Base-by-base conservation (phyloP, 2,113 vertebrate genomes). In the Saguinus imperator region DNA sequence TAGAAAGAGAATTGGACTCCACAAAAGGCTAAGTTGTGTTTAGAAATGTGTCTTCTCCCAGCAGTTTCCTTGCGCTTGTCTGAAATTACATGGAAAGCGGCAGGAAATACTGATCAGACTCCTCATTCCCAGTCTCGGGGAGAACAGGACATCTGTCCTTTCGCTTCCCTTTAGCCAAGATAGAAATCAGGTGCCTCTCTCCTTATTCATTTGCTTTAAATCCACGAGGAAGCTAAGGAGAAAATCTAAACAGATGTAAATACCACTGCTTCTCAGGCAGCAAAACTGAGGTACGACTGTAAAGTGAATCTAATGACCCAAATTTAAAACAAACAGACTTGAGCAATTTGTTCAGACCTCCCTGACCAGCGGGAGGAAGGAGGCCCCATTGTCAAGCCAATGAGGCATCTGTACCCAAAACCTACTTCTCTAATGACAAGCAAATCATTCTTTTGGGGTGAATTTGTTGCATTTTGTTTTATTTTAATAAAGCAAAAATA, bases 361-460 rank as follows among this genome's bases (percentile, higher is more conserved):
- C 1, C 0, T 14, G 3, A 21, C 79, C 21, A 1, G 27, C 2
- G 1, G 37, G 18, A 17, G 21, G 27, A 57, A 55, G 73, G 20
- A 40, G 48, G n/a, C 23, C 9, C 66, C 27, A 8, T 1, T 2
- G 68, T 40, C 35, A 3, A 35, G 50, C 32, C 66, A 18, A 43
- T 8, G 2, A 72, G 43, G 40, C 12, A 3, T 1, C 13, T 13
- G 17, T 0, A 0, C 29, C 52, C 21, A 48, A 27, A 27, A n/a
- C 32, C 85, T n/a, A 12, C 10, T 35, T 85, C 29, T 66, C 16
- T 61, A 70, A 84, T 17, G 50, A 48, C 45, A 48, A 61, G 58
- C 25, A 76, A 32, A 40, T 29, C 1, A 8, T 40, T 23, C 3
- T 29, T 68, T 82, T 23, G 61, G 57, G 55, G 25, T 48, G 58